Evolutionary conservation across 2,113 vertebrate species (phyloP).

Genomic region (Ammodytes dubius): DNA sequence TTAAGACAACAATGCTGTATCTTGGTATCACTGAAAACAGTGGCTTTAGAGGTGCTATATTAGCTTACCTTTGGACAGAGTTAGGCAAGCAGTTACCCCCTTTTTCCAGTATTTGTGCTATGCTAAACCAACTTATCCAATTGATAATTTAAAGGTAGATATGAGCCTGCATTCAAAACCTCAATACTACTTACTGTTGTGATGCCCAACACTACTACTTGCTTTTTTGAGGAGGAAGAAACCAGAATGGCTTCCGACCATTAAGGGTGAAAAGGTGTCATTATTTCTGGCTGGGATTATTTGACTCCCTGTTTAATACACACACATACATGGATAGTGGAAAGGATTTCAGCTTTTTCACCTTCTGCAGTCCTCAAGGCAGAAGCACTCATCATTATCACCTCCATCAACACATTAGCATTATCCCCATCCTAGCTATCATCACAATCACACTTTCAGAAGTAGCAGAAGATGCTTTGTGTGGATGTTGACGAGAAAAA

Average conservation of each 20-base stretch:
- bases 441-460: conserved; percentile 23
- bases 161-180: neutral
- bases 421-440: neutral
- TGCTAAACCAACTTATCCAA: neutral
- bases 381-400: conserved; percentile 6
- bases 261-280: neutral
- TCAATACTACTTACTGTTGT: neutral
- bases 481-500: neutral
- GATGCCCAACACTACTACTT: neutral
- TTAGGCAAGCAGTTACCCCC: too few relatives aligned
- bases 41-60: neutral
- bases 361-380: conserved; percentile 11
- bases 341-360: neutral
- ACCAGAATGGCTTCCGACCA: neutral
- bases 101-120: neutral
- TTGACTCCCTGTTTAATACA: neutral
- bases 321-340: too few relatives aligned
- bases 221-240: neutral
- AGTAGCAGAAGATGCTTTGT: neutral
- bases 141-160: neutral
- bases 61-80: neutral
- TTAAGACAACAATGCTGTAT: neutral
- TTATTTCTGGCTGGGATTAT: conserved; percentile 5
- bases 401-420: neutral
- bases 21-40: neutral